Evolutionary conservation across 2,888 invertebrate species (phyloP), one percentile per base, ranked within the genome.

Genomic region (Tholera decimalis): DNA sequence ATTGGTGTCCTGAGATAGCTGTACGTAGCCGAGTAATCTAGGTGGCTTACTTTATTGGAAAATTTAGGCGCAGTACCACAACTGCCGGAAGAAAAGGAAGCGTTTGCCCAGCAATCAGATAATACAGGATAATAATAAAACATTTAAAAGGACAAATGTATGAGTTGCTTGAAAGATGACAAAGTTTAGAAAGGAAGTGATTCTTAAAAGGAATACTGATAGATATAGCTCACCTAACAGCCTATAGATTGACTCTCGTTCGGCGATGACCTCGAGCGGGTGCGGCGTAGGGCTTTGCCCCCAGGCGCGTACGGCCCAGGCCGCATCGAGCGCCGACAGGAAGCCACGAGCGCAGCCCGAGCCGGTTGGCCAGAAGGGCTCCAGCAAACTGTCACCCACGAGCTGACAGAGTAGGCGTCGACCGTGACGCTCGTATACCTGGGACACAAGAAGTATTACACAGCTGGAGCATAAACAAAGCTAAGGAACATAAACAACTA

Each of bases 301-400:
- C 98, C 98, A 99, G 63, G 97, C 96, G 79, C 98, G 97, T 65
- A 99, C 97, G 73, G 98, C 98, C 99, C 99, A 99, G 15, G 98
- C 98, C 0, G 99, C 98, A 95, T 99, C 99, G 92, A 99, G 96
- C 4, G 98, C 98, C 22, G 99, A 98, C 2, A 99, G 96, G 91
- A 99, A 99, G 15, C 99, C 99, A 61, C 99, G 96, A 0, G 99
- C 99, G 94, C 99, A 99, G 0, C 99, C 99, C 3, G 99, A 99
- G 0, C 99, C 99, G 0, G 99, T 99, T 6, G 99, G 99, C 99
- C 99, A 99, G 93, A 99, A 99, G 0, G 98, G 98, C 96, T 99
- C 99, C 30, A 99, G 96, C 59, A 99, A 95, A 90, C 99, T 99
- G 93, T 99, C 99, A 0, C 99, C 99, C 2, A 99, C 99, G 57